Percentiles rank a stretch among this genome's conserved stretches.
Evolutionary conservation across 2,888 invertebrate species (phyloP).

Genomic region (Rambutsinella grinnellia): DNA sequence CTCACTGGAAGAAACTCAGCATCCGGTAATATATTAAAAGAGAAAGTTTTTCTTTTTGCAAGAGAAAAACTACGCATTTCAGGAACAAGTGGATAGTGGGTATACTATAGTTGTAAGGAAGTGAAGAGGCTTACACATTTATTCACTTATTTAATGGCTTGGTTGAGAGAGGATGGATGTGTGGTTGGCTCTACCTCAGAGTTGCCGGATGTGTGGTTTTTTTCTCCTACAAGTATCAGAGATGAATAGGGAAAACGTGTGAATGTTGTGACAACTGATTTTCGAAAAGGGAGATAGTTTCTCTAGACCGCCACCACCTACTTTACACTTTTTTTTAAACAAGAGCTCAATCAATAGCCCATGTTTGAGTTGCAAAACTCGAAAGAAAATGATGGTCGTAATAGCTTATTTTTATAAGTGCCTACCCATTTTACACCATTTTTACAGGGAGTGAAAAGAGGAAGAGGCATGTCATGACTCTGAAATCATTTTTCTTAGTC

Average conservation of each 20-base stretch:
- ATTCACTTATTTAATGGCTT: constrained; percentile 29
- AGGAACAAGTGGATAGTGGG: neutral
- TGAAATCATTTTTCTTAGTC: constrained; percentile 38
- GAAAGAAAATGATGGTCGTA: neutral
- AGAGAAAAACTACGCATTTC: neutral
- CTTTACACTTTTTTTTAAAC: neutral
- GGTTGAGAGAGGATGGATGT: neutral
- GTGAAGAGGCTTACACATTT: too few species aligned
- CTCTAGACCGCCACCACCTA: neutral
- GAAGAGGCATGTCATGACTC: neutral
- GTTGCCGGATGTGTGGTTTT: neutral
- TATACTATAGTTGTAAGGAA: too few species aligned
- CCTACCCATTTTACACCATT: neutral
- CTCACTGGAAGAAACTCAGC: too few species aligned
- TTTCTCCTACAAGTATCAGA: neutral
- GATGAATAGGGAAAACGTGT: constrained; percentile 41
- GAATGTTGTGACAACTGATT: constrained; percentile 48
- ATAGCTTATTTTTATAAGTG: too few species aligned
- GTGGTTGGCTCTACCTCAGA: neutral
- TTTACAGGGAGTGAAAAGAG: neutral
- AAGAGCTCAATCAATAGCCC: neutral
- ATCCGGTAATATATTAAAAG: neutral
- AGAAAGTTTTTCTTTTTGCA: neutral
- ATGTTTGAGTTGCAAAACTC: neutral
- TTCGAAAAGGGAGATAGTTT: constrained; percentile 38